Conservation (phyloP, 2,113 vertebrate species). For the Zonotrichia leucophrys region DNA sequence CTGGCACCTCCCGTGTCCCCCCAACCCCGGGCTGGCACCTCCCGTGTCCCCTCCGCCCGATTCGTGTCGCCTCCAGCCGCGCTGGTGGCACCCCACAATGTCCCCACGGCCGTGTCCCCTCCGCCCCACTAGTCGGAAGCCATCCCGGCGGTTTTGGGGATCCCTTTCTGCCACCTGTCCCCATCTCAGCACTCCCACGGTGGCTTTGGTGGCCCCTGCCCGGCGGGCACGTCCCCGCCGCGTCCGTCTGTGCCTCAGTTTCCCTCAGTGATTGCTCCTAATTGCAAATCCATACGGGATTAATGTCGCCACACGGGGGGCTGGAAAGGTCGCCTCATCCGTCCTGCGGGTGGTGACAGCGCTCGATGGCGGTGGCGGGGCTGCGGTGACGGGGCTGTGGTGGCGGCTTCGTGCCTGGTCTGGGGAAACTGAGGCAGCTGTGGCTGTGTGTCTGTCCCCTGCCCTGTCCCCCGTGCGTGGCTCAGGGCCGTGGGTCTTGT, state of each 20-base stretch:
- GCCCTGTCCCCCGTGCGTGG: fast-evolving
- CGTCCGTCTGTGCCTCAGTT: neutral
- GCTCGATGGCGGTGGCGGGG: neutral
- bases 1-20: no score
- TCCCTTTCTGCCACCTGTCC: neutral
- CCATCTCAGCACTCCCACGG: fast-evolving
- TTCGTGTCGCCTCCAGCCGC: neutral
- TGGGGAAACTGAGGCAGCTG: neutral
- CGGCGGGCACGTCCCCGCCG: neutral
- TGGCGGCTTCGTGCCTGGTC: neutral
- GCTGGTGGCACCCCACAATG: neutral
- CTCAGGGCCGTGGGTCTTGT: neutral
- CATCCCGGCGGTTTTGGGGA: neutral
- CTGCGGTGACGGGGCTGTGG: neutral
- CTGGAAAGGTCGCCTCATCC: constrained; percentile 23
- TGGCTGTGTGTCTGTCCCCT: neutral
- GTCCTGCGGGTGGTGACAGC: neutral
- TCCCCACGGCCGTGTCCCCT: neutral
- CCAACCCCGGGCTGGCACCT: neutral
- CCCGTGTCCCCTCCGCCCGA: neutral
- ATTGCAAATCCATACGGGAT: neutral
- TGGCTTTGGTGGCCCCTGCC: neutral
- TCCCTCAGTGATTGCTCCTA: neutral
- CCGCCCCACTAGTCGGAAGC: fast-evolving
- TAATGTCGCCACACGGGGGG: neutral